Conservation (phyloP, 1,140 invertebrate genomes). For the Formica selysi region DNA sequence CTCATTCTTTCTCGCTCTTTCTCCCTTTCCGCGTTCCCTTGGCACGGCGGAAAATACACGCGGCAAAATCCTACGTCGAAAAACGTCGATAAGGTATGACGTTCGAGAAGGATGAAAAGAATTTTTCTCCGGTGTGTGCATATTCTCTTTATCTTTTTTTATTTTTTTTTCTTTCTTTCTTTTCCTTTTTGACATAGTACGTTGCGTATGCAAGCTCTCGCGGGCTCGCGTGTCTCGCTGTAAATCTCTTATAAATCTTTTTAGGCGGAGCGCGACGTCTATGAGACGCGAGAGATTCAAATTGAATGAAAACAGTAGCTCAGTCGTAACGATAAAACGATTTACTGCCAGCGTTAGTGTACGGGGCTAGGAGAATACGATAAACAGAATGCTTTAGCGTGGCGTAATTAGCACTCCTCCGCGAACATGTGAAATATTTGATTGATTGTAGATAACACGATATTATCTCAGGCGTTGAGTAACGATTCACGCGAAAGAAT, state of each 20-base stretch:
- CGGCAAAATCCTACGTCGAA: slow-evolving; percentile 45
- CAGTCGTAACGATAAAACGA: slow-evolving; percentile 16
- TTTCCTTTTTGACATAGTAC: neutral
- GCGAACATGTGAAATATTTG: slow-evolving; percentile 34
- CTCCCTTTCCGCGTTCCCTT: slow-evolving; percentile 6
- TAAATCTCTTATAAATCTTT: slow-evolving; percentile 55
- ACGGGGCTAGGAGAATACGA: neutral
- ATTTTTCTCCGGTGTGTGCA: slow-evolving; percentile 8
- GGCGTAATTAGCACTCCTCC: slow-evolving; percentile 45
- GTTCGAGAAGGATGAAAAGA: slow-evolving; percentile 55
- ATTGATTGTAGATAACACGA: slow-evolving; percentile 48
- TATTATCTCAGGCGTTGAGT: slow-evolving; percentile 53
- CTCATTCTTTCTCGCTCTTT: neutral
- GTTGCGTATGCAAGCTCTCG: neutral
- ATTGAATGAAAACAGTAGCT: slow-evolving; percentile 18
- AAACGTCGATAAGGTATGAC: slow-evolving; percentile 72
- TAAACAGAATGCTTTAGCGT: slow-evolving; percentile 9
- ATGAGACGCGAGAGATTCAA: slow-evolving; percentile 32
- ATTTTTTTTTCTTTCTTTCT: neutral
- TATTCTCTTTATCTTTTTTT: neutral
- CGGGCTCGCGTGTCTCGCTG: neutral
- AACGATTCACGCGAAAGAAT: slow-evolving; percentile 60
- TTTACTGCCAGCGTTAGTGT: neutral
- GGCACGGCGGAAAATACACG: slow-evolving; percentile 59
- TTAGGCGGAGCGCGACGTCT: neutral